Conservation (phyloP, 1,140 invertebrate genomes). For the Cydia amplana region DNA sequence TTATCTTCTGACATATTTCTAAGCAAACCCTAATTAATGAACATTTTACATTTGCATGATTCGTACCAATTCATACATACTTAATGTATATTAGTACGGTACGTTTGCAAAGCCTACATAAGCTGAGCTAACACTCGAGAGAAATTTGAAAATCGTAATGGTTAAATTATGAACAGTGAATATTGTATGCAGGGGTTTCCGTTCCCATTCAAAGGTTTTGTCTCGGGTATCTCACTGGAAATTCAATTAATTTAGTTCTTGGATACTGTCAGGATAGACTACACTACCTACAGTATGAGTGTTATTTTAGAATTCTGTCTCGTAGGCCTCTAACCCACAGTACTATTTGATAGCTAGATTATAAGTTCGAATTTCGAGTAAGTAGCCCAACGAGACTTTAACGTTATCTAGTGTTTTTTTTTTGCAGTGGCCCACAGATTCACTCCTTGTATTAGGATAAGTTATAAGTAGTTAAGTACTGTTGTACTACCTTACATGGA, state of each 20-base stretch:
- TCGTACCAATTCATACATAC: background rate
- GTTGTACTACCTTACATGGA: no score
- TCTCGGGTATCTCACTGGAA: constrained; percentile 2
- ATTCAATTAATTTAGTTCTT: constrained; percentile 25
- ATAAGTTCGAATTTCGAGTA: no score
- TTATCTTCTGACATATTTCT: background rate
- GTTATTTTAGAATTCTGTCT: background rate
- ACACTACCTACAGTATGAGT: constrained; percentile 7
- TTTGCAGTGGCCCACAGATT: no score
- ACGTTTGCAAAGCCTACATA: background rate
- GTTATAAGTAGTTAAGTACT: no score
- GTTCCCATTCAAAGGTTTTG: constrained; percentile 22
- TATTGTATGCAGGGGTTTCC: background rate
- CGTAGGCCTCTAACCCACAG: background rate
- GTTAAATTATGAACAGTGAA: constrained; percentile 18
- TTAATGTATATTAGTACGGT: background rate
- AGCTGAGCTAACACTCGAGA: background rate
- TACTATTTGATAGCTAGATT: no score
- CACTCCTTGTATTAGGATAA: no score
- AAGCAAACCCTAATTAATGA: background rate
- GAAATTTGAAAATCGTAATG: constrained; percentile 22
- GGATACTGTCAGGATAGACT: background rate
- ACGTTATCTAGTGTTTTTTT: no score
- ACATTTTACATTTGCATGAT: background rate
- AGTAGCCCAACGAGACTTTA: no score